Evolutionary conservation across 92 coral and sea anemone genomes (phyloP).

Genomic region (Plumapathes pennacea): DNA sequence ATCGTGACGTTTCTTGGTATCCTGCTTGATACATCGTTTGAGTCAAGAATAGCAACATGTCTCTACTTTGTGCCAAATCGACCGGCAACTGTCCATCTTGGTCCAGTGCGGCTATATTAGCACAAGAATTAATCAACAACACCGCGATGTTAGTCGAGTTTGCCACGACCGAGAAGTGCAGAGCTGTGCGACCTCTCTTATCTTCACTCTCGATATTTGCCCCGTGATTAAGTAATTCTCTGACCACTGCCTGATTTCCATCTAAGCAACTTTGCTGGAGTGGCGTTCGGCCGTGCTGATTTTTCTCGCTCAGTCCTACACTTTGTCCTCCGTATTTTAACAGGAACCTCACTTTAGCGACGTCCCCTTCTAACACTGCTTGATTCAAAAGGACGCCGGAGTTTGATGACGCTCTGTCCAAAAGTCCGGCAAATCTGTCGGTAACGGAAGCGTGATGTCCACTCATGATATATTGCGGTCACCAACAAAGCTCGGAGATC

Average conservation of each 20-base stretch:
- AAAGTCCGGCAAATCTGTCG: too few species aligned
- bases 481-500: too few species aligned
- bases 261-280: conserved; percentile 75
- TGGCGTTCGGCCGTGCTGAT: conserved; percentile 70
- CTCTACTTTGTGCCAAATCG: conserved; percentile 65
- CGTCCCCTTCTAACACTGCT: conserved; percentile 71
- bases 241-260: conserved; percentile 50
- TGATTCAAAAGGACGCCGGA: conserved; percentile 70
- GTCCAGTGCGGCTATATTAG: conserved; percentile 68
- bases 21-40: conserved; percentile 70
- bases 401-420: conserved; percentile 51
- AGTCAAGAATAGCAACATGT: conserved; percentile 64
- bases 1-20: conserved; percentile 67
- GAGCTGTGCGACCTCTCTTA: conserved; percentile 67
- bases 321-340: conserved; percentile 76
- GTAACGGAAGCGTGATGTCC: too few species aligned
- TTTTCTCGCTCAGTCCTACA: conserved; percentile 64
- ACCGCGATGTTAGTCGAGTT: conserved; percentile 50
- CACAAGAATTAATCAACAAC: conserved; percentile 76
- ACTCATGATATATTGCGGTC: too few species aligned
- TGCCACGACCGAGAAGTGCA: conserved; percentile 65
- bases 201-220: conserved; percentile 61
- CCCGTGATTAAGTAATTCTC: conserved; percentile 63
- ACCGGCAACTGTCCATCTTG: conserved; percentile 69
- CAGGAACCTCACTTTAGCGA: conserved; percentile 72